phyloP scores from a whole-genome alignment of 2,888 invertebrate genomes.

The Polymixis flavicincta region DNA sequence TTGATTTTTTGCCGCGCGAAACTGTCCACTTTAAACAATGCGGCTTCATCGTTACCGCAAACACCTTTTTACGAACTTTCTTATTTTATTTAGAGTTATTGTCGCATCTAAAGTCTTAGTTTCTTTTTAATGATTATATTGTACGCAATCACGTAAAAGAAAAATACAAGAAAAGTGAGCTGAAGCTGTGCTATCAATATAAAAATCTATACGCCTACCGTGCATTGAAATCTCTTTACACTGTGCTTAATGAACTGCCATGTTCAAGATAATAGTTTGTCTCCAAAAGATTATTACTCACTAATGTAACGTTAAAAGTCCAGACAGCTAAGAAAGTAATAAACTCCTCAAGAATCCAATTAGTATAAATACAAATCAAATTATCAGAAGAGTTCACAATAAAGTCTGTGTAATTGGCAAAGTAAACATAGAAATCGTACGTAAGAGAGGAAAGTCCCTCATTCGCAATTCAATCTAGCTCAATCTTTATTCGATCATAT shows the following conservation, averaged over 20 bases:
- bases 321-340: conserved; percentile 17
- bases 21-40: conserved; percentile 73
- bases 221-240: conserved; percentile 22
- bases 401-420: conserved; percentile 59
- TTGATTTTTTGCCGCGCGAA: conserved; percentile 68
- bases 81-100: conserved; percentile 73
- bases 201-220: conserved; percentile 36
- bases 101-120: conserved; percentile 62
- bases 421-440: conserved; percentile 49
- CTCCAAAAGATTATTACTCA: conserved; percentile 23
- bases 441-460: conserved; percentile 42
- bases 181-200: conserved; percentile 45
- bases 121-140: conserved; percentile 68
- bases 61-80: conserved; percentile 78
- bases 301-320: conserved; percentile 2
- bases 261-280: conserved; percentile 12
- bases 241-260: conserved; percentile 35
- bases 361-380: conserved; percentile 38
- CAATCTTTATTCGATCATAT: conserved; percentile 46
- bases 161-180: conserved; percentile 51
- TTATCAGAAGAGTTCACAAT: conserved; percentile 28
- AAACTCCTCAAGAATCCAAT: conserved; percentile 41
- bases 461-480: conserved; percentile 49
- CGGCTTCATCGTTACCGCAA: conserved; percentile 74
- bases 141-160: conserved; percentile 64